These are phyloP conservation scores for Nasonia longicornis DNA, from an alignment of 1,140 invertebrate genomes.

Conservation along the genomic window DNA sequence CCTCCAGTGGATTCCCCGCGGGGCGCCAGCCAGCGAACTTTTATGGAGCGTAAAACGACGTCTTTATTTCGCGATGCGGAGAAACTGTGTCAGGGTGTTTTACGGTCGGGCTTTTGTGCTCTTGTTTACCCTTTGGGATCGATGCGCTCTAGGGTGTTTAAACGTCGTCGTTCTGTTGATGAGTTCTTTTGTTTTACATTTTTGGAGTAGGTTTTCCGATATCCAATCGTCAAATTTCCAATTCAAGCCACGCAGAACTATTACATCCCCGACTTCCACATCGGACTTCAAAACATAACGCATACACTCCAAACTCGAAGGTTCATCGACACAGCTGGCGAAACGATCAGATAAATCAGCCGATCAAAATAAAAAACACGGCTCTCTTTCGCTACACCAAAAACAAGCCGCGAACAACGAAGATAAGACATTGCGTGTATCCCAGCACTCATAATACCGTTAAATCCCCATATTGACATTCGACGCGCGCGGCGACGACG, in stretches of 20 bases:
- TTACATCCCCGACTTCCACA: too few relatives aligned
- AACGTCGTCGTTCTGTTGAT: not conserved
- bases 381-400: too few relatives aligned
- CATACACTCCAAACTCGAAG: not conserved
- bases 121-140: not conserved
- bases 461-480: constrained; percentile 41
- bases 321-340: not conserved
- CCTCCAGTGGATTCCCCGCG: not conserved
- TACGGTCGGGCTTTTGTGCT: not conserved
- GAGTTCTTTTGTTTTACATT: too few relatives aligned
- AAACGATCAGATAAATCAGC: not conserved
- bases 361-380: not conserved
- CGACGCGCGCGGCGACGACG: not conserved
- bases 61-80: not conserved
- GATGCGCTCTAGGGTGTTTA: not conserved
- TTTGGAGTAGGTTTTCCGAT: too few relatives aligned
- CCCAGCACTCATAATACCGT: not conserved
- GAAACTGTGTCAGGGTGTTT: not conserved
- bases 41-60: too few relatives aligned
- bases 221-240: too few relatives aligned
- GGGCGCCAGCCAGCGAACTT: constrained; percentile 2
- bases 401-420: not conserved
- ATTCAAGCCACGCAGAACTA: too few relatives aligned
- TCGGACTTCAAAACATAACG: too few relatives aligned
- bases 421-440: constrained; percentile 2